Base-by-base conservation (phyloP, 2,888 invertebrate genomes). In the Bursaphelenchus okinawaensis region DNA sequence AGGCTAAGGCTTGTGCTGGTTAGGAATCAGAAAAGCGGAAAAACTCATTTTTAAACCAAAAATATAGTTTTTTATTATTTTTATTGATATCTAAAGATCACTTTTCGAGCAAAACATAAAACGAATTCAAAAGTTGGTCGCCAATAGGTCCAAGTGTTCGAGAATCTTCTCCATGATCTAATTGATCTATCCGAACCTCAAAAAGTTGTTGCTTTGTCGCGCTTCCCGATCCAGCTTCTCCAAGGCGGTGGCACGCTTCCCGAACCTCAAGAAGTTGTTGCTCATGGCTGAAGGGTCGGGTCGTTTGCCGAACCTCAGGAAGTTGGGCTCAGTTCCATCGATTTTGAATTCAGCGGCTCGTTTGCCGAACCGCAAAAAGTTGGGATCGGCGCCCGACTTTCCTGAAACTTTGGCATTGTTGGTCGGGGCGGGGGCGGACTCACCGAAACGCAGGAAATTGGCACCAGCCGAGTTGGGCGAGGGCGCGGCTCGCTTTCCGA, bases 361-460 rank as follows among this genome's bases (percentile, higher is more conserved):
- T 68, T 77, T 81, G 62, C 80, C 80, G 66, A 81, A 80, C 7
- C 80, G 68, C 56, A 80, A 67, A 70, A 80, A 80, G 67, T 81
- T 81, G 24, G 80, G 78, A 52, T 78, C 77, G 12, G 71, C 70
- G 12, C 73, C 68, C 54, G 56, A 16, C 7, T 16, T 9, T 19
- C 19, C 22, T 22, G 19, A 12, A 22, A 55, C 4, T 29, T 28
- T 7, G 9, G 7, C 12, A 6, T 16, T 51, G 4, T 0, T 22
- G 23, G n/a, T 20, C 50, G 29, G 27, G 24, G 16, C 20, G n/a
- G n/a, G n/a, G 12, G 12, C 26, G 9, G 22, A 31, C 60, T 75
- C 73, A 59, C 78, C 79, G 63, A 78, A 79, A 26, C 79, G 64
- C 60, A 79, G 62, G 68, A 79, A 79, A 69, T 77, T 76, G 29